Evolutionary conservation across 92 coral and sea anemone genomes (phyloP), one percentile per base, ranked within the genome.

Genomic region (Nematostella vectensis): DNA sequence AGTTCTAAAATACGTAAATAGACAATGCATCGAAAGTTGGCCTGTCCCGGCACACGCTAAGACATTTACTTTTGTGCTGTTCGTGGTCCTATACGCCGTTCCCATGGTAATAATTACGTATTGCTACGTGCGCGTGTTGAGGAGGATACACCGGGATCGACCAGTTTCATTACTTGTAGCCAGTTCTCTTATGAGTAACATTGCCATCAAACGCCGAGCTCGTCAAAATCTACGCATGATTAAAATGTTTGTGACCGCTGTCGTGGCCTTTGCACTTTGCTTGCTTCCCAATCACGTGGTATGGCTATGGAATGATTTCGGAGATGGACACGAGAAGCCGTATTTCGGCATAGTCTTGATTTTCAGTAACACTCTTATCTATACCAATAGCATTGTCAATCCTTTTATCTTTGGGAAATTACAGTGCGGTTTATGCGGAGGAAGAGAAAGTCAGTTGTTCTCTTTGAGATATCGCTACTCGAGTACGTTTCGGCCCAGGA

Each of bases 221-320:
- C 61, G 57, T 20, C 88, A 80, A 38, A 85, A 85, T 40, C 66
- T 85, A 48, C 65, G 75, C n/a, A 75, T 71, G 65, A 81, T 83
- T 1, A 80, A 81, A 37, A 60, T 85, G 21, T 76, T 82, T 62
- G 71, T 80, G 18, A 66, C 78, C 10, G 95, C 95, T 2, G 95
- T 85, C 1, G 63, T 68, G 1, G 95, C 95, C 19, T 85, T 85
- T 59, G 75, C 81, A 20, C 16, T 76, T 20, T 85, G 95, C 64
- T 54, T 81, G 60, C 61, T 85, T 21, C 95, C 95, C 16, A 81
- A 76, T 3, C 95, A 85, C 36, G 81, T 74, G 6, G 44, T 71
- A 4, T 85, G 95, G 95, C 61, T 85, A 27, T 85, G 95, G 95
- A 72, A 85, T 58, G 95, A 85, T 43, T 85, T 70, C 48, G 88